These are phyloP conservation scores for Alectura lathami DNA, from an alignment of 2,113 vertebrate genomes.

Conservation along the genomic window DNA sequence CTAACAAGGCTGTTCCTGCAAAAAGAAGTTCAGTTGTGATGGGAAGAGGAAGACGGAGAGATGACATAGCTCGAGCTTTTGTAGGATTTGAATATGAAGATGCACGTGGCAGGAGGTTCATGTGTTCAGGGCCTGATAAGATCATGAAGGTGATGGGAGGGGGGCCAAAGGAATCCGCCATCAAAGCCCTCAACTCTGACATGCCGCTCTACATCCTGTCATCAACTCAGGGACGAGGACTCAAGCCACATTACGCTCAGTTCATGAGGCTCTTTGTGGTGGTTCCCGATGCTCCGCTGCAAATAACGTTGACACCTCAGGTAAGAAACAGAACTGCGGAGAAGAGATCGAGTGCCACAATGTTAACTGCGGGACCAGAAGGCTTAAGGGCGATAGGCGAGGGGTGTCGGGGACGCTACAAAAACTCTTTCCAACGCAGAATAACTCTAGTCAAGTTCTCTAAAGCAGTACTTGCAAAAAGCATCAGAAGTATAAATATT, in stretches of 20 bases:
- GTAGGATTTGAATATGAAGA: constrained; percentile 99
- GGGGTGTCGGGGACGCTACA: neutral
- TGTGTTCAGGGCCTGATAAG: constrained; percentile 95
- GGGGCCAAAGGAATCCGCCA: constrained; percentile 91
- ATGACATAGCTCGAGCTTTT: constrained; percentile 92
- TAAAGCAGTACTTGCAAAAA: too few relatives aligned
- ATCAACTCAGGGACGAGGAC: constrained; percentile 90
- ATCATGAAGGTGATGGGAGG: constrained; percentile 95
- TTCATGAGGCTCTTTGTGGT: constrained; percentile 92
- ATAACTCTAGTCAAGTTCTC: too few relatives aligned
- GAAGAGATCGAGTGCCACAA: neutral
- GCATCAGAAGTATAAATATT: too few relatives aligned
- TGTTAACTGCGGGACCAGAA: rapidly evolving
- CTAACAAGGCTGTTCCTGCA: constrained; percentile 89
- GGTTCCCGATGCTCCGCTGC: constrained; percentile 93
- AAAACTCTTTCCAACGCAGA: too few relatives aligned
- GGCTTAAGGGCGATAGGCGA: too few relatives aligned
- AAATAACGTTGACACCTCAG: constrained; percentile 91
- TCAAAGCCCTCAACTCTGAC: constrained; percentile 92
- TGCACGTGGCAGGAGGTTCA: constrained; percentile 90
- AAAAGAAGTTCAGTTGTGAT: constrained; percentile 88
- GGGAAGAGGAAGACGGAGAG: constrained; percentile 87
- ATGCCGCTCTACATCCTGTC: constrained; percentile 97
- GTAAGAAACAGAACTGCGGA: constrained; percentile 68
- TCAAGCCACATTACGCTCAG: constrained; percentile 94